These are phyloP conservation scores for Karalla daura DNA, from an alignment of 2,797 vertebrate genomes.

Conservation along the genomic window DNA sequence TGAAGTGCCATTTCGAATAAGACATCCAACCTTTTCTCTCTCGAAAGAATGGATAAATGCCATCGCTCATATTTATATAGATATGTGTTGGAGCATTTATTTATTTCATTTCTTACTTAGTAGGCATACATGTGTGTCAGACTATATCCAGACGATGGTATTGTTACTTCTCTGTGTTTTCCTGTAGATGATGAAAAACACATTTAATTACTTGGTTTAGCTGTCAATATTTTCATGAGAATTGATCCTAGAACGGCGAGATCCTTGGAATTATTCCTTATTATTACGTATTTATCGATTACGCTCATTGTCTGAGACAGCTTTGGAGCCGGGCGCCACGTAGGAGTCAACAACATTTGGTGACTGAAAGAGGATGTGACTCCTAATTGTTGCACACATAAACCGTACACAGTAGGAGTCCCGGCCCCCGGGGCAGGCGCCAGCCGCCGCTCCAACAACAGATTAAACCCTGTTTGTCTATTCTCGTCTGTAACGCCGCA, in stretches of 20 bases:
- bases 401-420: constrained; percentile 49
- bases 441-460: constrained; percentile 17
- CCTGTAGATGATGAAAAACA: too few species aligned
- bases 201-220: too few species aligned
- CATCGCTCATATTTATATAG: too few species aligned
- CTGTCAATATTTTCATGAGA: too few species aligned
- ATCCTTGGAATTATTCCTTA: too few species aligned
- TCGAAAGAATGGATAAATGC: too few species aligned
- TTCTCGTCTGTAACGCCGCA: constrained; percentile 44
- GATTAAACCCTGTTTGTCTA: constrained; percentile 58
- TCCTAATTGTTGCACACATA: constrained; percentile 56
- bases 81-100: too few species aligned
- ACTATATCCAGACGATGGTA: not conserved
- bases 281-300: too few species aligned
- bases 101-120: too few species aligned
- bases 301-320: constrained; percentile 41
- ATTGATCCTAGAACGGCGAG: too few species aligned
- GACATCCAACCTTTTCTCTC: too few species aligned
- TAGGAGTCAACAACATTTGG: constrained; percentile 57
- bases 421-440: constrained; percentile 42
- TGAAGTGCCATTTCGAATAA: too few species aligned
- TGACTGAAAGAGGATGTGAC: constrained; percentile 55
- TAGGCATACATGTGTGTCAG: not conserved
- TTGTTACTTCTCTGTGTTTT: not conserved
- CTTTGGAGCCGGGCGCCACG: constrained; percentile 38